Evolutionary conservation across 2,888 invertebrate genomes (phyloP), one percentile per base, ranked within the genome.

Genomic region (Laothoe populi): DNA sequence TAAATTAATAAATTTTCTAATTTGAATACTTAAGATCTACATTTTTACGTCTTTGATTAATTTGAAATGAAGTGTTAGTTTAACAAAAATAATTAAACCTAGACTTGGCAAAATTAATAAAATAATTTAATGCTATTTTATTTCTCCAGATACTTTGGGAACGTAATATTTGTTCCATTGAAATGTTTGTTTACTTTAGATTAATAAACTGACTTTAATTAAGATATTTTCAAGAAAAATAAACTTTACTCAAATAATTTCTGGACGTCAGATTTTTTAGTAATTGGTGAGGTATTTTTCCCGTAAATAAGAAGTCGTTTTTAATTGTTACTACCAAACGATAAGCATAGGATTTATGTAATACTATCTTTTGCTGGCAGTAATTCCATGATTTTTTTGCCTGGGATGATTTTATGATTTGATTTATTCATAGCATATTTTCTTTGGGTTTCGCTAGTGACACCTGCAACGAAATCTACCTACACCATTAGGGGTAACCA

Each of bases 31-130:
- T 19, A 53, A 35, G 53, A 53, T 53, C 35, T 11, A 53, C 10
- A 11, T 53, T 53, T 53, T 53, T 53, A 11, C 19, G 35, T 53
- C 53, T 35, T 53, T 53, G 31, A 53, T 53, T 53, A 53, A 53
- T 53, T 53, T 53, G 31, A 35, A 35, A 53, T 35, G 35, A 53
- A 53, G 53, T 53, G 35, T 53, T 53, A 35, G 53, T 53, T 53
- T 31, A 31, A 19, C 19, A 19, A 53, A 53, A 53, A 35, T 35
- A 53, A 53, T 53, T 53, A 35, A 53, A 21, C 53, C 31, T 19
- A 4, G 35, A 53, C 31, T 31, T 11, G 19, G 19, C 35, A 35
- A 35, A 35, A n/a, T 26, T 48, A 53, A 53, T 35, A 35, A 19
- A 53, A 53, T 53, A 19, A 19, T 35, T 53, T 53, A 0, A 53